Conservation (phyloP, 2,888 invertebrate species). For the Minunthozetes semirufus region DNA sequence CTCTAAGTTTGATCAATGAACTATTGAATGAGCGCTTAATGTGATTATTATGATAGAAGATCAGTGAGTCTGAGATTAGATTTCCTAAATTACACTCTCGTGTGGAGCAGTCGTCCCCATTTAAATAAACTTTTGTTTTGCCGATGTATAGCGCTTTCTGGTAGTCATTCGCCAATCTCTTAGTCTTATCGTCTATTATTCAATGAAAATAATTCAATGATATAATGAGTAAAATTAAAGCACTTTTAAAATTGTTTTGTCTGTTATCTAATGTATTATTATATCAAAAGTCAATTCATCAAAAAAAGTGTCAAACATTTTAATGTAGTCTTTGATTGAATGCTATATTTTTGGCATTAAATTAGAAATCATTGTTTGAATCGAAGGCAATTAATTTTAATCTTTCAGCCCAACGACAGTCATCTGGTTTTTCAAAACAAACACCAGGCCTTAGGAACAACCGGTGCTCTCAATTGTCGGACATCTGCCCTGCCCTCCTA, state of each 20-base stretch:
- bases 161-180: not conserved
- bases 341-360: too few relatives aligned
- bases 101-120: not conserved
- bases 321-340: too few relatives aligned
- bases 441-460: too few relatives aligned
- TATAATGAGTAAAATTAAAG: not conserved
- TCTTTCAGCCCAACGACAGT: too few relatives aligned
- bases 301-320: too few relatives aligned
- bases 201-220: not conserved
- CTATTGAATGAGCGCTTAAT: not conserved
- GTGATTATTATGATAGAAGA: not conserved
- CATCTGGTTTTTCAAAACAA: too few relatives aligned
- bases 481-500: too few relatives aligned
- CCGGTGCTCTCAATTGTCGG: too few relatives aligned
- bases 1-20: not conserved
- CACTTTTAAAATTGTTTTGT: not conserved
- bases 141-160: not conserved
- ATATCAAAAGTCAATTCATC: too few relatives aligned
- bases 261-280: too few relatives aligned
- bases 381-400: too few relatives aligned
- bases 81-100: slow-evolving; percentile 11
- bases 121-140: not conserved
- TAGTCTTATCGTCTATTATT: not conserved
- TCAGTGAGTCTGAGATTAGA: slow-evolving; percentile 1
- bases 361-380: too few relatives aligned